A percentile compares a stretch with the other conserved stretches of the same genome.
Conservation (phyloP, 2,113 vertebrate species). For the Morphnarchus princeps region DNA sequence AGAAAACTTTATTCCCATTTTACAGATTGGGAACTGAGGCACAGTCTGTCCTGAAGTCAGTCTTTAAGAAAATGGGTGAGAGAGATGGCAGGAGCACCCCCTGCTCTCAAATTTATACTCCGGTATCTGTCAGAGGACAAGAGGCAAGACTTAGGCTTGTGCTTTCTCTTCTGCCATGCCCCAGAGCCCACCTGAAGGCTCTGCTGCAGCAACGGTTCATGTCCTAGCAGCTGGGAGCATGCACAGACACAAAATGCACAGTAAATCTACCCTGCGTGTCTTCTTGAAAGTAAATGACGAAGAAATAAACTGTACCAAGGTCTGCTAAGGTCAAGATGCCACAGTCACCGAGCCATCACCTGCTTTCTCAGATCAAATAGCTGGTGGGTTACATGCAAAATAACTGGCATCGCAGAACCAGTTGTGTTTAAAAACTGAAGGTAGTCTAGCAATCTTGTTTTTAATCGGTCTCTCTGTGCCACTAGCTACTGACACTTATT, state of each 20-base stretch:
- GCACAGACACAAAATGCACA: not conserved
- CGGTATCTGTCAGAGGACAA: not conserved
- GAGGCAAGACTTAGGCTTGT: not conserved
- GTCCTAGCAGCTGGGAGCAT: not conserved
- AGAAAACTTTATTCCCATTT: not conserved
- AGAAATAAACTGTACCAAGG: not conserved
- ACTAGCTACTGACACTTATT: not conserved
- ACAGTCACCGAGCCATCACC: not conserved
- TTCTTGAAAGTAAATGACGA: not conserved
- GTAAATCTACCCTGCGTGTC: not conserved
- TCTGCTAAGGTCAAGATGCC: not conserved
- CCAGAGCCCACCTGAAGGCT: not conserved
- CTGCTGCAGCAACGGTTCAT: not conserved
- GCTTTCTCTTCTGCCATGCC: not conserved
- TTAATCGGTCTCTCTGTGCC: not conserved
- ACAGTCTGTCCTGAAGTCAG: not conserved
- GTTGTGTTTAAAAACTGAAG: not conserved
- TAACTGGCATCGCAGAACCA: not conserved
- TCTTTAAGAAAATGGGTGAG: not conserved
- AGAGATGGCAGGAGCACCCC: not conserved
- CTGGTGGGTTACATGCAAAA: not conserved
- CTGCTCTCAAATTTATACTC: not conserved
- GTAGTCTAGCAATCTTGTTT: not conserved
- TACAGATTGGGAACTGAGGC: not conserved
- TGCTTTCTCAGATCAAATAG: not conserved